Evolutionary conservation across 2,888 invertebrate species (phyloP).

Genomic region (Amphipoea oculea): DNA sequence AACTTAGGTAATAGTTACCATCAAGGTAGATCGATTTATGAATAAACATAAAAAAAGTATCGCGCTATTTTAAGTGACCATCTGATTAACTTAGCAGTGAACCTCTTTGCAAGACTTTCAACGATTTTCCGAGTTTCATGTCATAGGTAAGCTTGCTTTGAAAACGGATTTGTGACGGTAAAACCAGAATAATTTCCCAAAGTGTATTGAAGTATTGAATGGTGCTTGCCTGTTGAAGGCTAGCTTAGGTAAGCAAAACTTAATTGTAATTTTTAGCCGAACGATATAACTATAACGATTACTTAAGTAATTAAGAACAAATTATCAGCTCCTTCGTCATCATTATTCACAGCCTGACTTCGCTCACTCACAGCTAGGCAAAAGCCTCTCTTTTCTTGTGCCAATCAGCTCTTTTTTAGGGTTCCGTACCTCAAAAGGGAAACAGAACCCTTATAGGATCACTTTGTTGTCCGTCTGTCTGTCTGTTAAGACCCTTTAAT

Average conservation of each 20-base stretch:
- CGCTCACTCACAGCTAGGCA: not conserved
- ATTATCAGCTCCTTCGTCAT: not conserved
- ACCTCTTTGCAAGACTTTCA: not conserved
- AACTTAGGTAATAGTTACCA: not conserved
- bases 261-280: not conserved
- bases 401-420: not conserved
- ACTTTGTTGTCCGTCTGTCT: no score
- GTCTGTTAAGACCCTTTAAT: no score
- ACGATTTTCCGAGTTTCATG: not conserved
- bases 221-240: not conserved
- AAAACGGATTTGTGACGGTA: not conserved
- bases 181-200: conserved; percentile 7
- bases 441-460: no score
- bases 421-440: no score
- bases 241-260: not conserved
- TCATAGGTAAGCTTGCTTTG: not conserved
- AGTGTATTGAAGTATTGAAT: conserved; percentile 10
- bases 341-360: not conserved
- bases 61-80: not conserved
- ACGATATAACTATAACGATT: not conserved
- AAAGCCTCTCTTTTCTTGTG: not conserved
- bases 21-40: conserved; percentile 40
- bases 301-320: not conserved
- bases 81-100: not conserved
- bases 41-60: conserved; percentile 32